Percentiles rank a stretch among this genome's conserved stretches.
Evolutionary conservation across 2,888 invertebrate genomes (phyloP).

Genomic region (Bimastos eiseni): DNA sequence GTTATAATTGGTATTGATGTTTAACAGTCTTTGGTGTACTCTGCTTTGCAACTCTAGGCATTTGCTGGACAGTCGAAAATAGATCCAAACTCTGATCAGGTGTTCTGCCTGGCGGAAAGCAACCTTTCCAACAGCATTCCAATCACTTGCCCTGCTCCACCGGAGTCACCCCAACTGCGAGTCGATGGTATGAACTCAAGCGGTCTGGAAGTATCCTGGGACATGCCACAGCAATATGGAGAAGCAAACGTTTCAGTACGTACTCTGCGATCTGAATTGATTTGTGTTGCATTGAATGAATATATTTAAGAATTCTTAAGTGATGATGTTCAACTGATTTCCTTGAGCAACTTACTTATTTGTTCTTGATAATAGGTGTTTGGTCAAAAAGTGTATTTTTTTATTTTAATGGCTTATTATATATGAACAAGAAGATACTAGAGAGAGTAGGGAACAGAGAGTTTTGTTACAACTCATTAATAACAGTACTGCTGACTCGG

Average conservation of each 20-base stretch:
- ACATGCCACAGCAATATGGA: conserved; percentile 59
- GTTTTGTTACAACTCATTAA: too few relatives aligned
- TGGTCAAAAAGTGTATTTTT: conserved; percentile 57
- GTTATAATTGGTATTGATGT: neutral
- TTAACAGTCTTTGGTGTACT: neutral
- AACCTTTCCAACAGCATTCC: conserved; percentile 56
- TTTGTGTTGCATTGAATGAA: neutral
- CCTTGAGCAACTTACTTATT: conserved; percentile 36
- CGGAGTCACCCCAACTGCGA: conserved; percentile 56
- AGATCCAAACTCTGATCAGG: conserved; percentile 49
- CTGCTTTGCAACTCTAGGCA: conserved; percentile 23
- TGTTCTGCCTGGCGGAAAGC: conserved; percentile 58
- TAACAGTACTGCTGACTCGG: too few relatives aligned
- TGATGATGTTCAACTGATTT: conserved; percentile 31
- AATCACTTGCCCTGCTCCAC: conserved; percentile 60
- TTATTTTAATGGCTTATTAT: conserved; percentile 48
- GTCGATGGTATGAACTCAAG: conserved; percentile 59
- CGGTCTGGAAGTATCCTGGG: conserved; percentile 62
- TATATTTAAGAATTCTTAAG: neutral
- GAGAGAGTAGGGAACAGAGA: too few relatives aligned
- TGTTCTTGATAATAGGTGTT: neutral
- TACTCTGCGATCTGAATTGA: neutral
- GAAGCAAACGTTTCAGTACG: conserved; percentile 60
- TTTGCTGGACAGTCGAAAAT: conserved; percentile 33
- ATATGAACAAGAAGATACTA: too few relatives aligned